Conservation (phyloP, 2,888 invertebrate species). For the Hermaeophaga mercurialis region DNA sequence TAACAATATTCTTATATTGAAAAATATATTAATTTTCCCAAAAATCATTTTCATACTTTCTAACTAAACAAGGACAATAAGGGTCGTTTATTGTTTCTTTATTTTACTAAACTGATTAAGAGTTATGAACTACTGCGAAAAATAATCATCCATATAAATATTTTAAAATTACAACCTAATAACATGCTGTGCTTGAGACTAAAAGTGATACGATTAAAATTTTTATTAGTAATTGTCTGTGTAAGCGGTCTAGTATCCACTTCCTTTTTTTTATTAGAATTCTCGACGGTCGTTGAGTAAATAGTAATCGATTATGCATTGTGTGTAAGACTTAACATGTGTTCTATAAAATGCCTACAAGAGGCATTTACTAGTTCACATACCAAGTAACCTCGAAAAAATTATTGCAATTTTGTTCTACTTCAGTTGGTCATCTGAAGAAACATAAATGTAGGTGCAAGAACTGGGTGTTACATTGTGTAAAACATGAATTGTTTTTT, state of each 20-base stretch:
- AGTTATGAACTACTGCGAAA: too few species aligned
- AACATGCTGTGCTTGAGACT: too few species aligned
- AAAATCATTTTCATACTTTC: too few species aligned
- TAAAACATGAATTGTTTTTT: conserved; percentile 12
- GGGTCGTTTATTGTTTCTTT: too few species aligned
- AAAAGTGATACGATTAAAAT: too few species aligned
- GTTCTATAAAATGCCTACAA: conserved; percentile 45
- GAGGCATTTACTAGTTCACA: conserved; percentile 45
- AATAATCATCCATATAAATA: too few species aligned
- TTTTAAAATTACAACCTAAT: too few species aligned
- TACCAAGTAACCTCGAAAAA: conserved; percentile 44
- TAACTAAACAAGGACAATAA: too few species aligned
- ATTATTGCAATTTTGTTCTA: conserved; percentile 39
- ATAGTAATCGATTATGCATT: conserved; percentile 43
- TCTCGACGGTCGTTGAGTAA: conserved; percentile 40
- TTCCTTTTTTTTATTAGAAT: conserved; percentile 38
- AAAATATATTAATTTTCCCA: too few species aligned
- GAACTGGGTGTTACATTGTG: conserved; percentile 18
- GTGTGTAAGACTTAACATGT: conserved; percentile 43
- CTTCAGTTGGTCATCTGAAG: conserved; percentile 31
- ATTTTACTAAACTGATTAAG: too few species aligned
- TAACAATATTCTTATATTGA: too few species aligned
- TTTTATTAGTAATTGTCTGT: background rate
- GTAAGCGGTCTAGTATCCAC: background rate
- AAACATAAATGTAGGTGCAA: conserved; percentile 30